Percentiles rank a stretch among this genome's conserved stretches.
phyloP scores from a whole-genome alignment of 2,113 vertebrate species.

The Thunnus maccoyii region DNA sequence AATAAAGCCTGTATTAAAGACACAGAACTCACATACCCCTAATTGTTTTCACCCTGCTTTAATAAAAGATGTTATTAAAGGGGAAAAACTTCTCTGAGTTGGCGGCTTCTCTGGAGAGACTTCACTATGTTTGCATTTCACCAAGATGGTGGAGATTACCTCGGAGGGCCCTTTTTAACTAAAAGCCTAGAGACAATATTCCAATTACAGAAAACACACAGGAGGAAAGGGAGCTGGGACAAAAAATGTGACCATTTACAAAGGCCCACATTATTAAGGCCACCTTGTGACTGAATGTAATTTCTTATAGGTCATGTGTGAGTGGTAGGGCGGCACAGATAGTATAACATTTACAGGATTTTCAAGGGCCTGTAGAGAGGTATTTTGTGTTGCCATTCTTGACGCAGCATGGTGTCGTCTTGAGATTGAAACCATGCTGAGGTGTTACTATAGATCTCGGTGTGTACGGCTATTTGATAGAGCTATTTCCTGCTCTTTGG shows the following conservation, averaged over 20 bases:
- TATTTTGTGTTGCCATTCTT: conserved; percentile 51
- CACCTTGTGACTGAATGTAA: conserved; percentile 57
- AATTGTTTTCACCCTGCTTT: conserved; percentile 80
- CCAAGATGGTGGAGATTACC: conserved; percentile 79
- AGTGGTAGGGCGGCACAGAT: conserved; percentile 36
- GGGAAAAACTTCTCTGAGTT: conserved; percentile 60
- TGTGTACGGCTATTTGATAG: conserved; percentile 53
- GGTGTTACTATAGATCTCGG: conserved; percentile 56
- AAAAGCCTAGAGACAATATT: conserved; percentile 71
- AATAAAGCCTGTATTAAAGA: conserved; percentile 75
- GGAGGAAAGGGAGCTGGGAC: conserved; percentile 17
- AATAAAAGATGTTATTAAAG: conserved; percentile 80
- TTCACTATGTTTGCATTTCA: conserved; percentile 68
- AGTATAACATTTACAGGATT: conserved; percentile 47
- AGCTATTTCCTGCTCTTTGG: conserved; percentile 48
- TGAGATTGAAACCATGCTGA: conserved; percentile 55
- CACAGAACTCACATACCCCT: conserved; percentile 62
- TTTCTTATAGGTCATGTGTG: conserved; percentile 42
- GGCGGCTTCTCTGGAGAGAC: conserved; percentile 58
- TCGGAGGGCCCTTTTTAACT: conserved; percentile 54
- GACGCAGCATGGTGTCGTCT: conserved; percentile 32
- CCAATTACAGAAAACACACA: conserved; percentile 69
- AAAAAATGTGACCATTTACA: conserved; percentile 48
- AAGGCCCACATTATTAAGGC: conserved; percentile 57
- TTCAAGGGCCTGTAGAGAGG: conserved; percentile 21